These are phyloP conservation scores for Habrosyne pyritoides DNA, from an alignment of 2,888 invertebrate genomes.

Conservation along the genomic window DNA sequence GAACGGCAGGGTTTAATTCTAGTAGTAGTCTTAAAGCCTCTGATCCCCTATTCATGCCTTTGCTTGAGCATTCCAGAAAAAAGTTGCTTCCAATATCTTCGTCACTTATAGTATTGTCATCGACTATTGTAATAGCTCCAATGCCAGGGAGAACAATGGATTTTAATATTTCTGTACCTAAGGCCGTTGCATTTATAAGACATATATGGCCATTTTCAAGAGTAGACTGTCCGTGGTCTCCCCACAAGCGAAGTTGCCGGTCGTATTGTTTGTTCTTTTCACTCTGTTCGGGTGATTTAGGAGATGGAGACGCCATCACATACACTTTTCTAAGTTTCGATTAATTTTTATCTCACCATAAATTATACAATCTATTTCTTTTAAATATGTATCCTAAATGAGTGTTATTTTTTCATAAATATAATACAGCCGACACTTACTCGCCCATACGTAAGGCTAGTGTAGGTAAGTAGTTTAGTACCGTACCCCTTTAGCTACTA, in stretches of 20 bases:
- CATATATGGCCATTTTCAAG: constrained; percentile 96
- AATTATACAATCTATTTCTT: not conserved
- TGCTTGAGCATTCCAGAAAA: constrained; percentile 92
- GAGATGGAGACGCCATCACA: constrained; percentile 86
- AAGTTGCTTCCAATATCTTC: constrained; percentile 98
- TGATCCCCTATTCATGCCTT: constrained; percentile 93
- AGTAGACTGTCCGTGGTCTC: constrained; percentile 97
- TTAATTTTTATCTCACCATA: not conserved
- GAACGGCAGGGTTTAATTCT: constrained; percentile 96
- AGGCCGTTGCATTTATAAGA: constrained; percentile 95
- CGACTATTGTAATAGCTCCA: constrained; percentile 95
- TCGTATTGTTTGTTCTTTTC: constrained; percentile 92
- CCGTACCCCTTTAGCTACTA: too few species aligned
- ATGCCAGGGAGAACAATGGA: constrained; percentile 97
- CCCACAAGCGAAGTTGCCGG: constrained; percentile 96
- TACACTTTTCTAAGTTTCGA: not conserved
- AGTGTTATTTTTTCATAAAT: too few species aligned
- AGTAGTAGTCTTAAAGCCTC: constrained; percentile 91
- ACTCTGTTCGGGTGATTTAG: constrained; percentile 88
- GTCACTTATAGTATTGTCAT: constrained; percentile 92
- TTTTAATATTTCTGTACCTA: constrained; percentile 97
- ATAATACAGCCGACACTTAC: too few species aligned
- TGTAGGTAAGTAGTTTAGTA: too few species aligned
- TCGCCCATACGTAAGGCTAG: too few species aligned
- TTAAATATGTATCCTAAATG: too few species aligned